A percentile compares a stretch with the other conserved stretches of the same genome.
Conservation (phyloP, 2,888 invertebrate species). For the Trachelus iudaicus region DNA sequence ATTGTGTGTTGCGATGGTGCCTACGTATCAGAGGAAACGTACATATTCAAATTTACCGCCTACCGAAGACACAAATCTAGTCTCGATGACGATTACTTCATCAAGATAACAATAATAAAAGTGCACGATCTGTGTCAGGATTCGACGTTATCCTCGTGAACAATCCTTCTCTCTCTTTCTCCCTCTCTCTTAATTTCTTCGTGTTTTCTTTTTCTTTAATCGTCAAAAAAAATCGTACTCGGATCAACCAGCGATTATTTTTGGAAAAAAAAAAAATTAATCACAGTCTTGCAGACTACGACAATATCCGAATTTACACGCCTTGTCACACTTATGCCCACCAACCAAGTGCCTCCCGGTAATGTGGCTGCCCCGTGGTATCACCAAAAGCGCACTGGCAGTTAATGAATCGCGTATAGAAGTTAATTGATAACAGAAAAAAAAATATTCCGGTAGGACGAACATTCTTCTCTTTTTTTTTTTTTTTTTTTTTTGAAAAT, state of each 20-base stretch:
- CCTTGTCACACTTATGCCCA: conserved; percentile 65
- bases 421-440: background rate
- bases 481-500: background rate
- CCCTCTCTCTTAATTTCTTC: conserved; percentile 28
- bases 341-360: conserved; percentile 51
- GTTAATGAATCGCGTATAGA: background rate
- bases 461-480: background rate
- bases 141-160: background rate
- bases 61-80: background rate
- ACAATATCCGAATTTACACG: conserved; percentile 40
- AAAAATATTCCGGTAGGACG: background rate
- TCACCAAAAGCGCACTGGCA: background rate
- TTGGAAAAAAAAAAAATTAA: too few species aligned
- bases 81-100: background rate
- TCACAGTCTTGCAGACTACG: conserved; percentile 6
- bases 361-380: background rate
- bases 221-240: conserved; percentile 14
- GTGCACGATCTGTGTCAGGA: background rate
- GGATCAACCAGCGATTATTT: background rate
- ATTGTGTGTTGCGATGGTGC: conserved; percentile 21
- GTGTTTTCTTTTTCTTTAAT: background rate
- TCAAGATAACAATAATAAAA: background rate
- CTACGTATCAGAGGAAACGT: conserved; percentile 60
- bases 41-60: conserved; percentile 54
- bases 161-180: background rate